phyloP scores from a whole-genome alignment of 2,888 invertebrate species.

The Cyclophora albipunctata region DNA sequence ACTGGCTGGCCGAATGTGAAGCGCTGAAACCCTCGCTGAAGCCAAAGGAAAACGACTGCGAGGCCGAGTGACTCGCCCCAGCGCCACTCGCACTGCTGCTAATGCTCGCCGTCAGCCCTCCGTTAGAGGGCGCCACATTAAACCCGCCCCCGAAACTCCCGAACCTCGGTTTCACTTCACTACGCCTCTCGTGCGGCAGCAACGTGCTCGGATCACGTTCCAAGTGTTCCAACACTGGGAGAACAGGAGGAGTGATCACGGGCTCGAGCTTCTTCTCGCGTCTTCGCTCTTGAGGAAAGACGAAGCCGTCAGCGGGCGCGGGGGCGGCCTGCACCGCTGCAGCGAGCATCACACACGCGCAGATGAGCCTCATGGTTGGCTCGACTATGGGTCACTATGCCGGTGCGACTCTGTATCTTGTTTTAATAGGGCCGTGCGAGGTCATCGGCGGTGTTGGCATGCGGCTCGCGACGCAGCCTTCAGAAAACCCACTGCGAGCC shows the following conservation, averaged over 20 bases:
- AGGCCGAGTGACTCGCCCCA: slow-evolving; percentile 62
- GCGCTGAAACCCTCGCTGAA: slow-evolving; percentile 68
- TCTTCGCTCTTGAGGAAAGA: slow-evolving; percentile 57
- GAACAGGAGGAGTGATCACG: slow-evolving; percentile 65
- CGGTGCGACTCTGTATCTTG: slow-evolving; percentile 51
- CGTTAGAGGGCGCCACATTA: slow-evolving; percentile 57
- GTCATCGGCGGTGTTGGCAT: slow-evolving; percentile 65
- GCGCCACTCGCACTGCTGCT: slow-evolving; percentile 60
- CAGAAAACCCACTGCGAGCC: slow-evolving; percentile 71
- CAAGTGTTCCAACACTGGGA: slow-evolving; percentile 66
- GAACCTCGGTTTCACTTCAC: slow-evolving; percentile 47
- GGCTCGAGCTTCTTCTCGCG: slow-evolving; percentile 56
- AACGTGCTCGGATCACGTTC: slow-evolving; percentile 69
- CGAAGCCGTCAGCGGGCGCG: slow-evolving; percentile 53
- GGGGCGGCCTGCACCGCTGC: slow-evolving; percentile 27
- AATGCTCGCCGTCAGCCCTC: slow-evolving; percentile 59
- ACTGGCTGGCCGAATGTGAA: slow-evolving; percentile 67
- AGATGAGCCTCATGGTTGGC: slow-evolving; percentile 60
- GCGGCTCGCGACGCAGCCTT: slow-evolving; percentile 74
- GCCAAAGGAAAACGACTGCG: slow-evolving; percentile 68
- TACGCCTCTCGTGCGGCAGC: slow-evolving; percentile 45
- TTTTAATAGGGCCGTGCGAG: slow-evolving; percentile 72
- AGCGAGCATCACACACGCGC: slow-evolving; percentile 39
- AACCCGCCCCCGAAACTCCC: slow-evolving; percentile 52
- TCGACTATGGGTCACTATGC: slow-evolving; percentile 49